Base-by-base conservation (phyloP, 1,140 invertebrate species). In the Brevipalpus yothersi region DNA sequence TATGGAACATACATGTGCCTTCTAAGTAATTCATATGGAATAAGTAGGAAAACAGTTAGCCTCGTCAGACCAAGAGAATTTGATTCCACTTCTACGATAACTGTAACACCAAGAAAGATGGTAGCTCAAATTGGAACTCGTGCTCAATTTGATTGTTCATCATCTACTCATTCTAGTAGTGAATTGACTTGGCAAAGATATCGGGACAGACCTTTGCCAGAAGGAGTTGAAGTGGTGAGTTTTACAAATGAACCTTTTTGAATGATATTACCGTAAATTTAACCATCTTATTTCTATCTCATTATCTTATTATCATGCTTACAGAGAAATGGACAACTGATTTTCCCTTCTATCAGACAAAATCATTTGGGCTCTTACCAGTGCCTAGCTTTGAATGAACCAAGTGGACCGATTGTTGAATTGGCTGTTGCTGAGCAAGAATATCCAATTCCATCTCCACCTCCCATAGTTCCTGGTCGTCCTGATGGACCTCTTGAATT, bases 401-500 rank as follows among this genome's bases (percentile, higher is more conserved):
- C 13, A 47, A 47, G 2, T 4, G 13, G 13, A 13, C 45, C 45
- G 13, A 47, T 15, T 15, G 17, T 15, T 47, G 13, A 13, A 8
- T 17, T 15, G 13, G 8, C 45, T 3, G 4, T 47, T 3, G 45
- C 13, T 4, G 17, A 47, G 4, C 45, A 47, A 47, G 17, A 47
- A 3, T 47, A 55, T 55, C 23, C 23, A 39, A 55, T n/a, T 15
- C 23, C 15, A 39, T 40, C 21, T 31, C 53, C 53, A 55, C 21
- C 21, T 39, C 39, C 45, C 4, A 17, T 17, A 15, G 8, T 1
- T 8, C 13, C 17, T 3, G 17, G 15, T 2, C 21, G 21, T 10
- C 21, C 21, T 31, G 53, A 31, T 62, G 64, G 69, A 39, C 70
- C 68, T 0, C 77, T 81, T 0, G 72, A 71, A 1, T 77, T 83